Evolutionary conservation across 2,113 vertebrate species (phyloP).

Genomic region (Tachysurus fulvidraco): DNA sequence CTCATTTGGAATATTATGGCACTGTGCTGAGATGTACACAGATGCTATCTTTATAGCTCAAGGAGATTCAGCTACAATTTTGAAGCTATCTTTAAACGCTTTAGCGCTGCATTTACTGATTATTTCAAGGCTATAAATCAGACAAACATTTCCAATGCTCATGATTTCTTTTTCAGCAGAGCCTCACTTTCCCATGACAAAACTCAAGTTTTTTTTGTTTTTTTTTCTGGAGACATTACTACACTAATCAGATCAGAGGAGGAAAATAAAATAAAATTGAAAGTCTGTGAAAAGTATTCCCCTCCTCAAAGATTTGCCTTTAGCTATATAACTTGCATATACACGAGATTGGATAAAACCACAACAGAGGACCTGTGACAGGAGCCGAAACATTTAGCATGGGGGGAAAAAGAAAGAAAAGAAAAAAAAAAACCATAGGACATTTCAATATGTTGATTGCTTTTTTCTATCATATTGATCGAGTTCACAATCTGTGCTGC

Average conservation of each 20-base stretch:
- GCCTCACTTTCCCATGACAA: not conserved
- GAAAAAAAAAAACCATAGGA: too few species aligned
- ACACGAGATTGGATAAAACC: not conserved
- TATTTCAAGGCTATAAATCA: not conserved
- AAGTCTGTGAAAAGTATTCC: not conserved
- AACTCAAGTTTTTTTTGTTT: not conserved
- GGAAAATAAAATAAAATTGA: not conserved
- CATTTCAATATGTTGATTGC: not conserved
- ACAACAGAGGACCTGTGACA: not conserved
- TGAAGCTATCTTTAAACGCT: not conserved
- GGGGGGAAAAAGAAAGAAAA: too few species aligned
- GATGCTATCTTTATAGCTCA: conserved; percentile 9
- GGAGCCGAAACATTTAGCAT: not conserved
- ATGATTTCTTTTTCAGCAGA: not conserved
- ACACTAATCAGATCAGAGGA: not conserved
- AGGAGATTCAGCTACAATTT: not conserved
- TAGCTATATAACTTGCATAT: not conserved
- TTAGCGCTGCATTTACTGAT: not conserved
- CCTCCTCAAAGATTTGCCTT: not conserved
- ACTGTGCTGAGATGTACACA: conserved; percentile 4
- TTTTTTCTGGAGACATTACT: not conserved
- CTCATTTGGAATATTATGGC: conserved; percentile 7
- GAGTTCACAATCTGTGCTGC: not conserved
- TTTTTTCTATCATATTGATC: not conserved
- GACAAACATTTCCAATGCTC: too few species aligned